phyloP scores from a whole-genome alignment of 2,888 invertebrate species.

The Protodeltote pygarga region DNA sequence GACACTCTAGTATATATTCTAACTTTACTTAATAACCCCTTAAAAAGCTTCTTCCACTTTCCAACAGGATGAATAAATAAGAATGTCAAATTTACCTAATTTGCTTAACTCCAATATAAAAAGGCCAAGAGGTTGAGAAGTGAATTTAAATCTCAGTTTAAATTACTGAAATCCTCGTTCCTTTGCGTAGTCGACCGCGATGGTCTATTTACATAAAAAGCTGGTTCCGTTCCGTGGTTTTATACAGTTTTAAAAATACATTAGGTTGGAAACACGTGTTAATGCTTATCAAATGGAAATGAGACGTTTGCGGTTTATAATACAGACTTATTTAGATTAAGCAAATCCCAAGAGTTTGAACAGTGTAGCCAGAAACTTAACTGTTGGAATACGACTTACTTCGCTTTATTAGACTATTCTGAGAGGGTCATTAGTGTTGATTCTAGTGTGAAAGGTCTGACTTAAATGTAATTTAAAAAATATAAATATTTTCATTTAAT shows the following conservation, averaged over 20 bases:
- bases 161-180: slow-evolving; percentile 16
- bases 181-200: slow-evolving; percentile 12
- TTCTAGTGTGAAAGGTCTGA: too few relatives aligned
- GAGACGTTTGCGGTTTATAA: neutral
- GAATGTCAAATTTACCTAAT: too few relatives aligned
- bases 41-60: too few relatives aligned
- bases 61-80: too few relatives aligned
- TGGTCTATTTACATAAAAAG: slow-evolving; percentile 20
- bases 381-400: neutral
- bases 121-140: slow-evolving; percentile 11
- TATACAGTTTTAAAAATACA: slow-evolving; percentile 14
- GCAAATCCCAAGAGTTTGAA: neutral
- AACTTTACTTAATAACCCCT: too few relatives aligned
- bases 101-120: neutral
- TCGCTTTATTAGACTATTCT: too few relatives aligned
- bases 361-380: too few relatives aligned
- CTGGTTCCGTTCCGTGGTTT: slow-evolving; percentile 16
- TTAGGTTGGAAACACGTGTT: slow-evolving; percentile 7
- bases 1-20: too few relatives aligned
- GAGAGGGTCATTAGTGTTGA: too few relatives aligned
- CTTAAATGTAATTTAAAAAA: too few relatives aligned
- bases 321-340: neutral
- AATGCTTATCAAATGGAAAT: slow-evolving; percentile 23
- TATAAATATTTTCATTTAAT: too few relatives aligned
- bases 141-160: slow-evolving; percentile 19